phyloP scores from a whole-genome alignment of 1,140 invertebrate species.

The Phocides pigmalion region DNA sequence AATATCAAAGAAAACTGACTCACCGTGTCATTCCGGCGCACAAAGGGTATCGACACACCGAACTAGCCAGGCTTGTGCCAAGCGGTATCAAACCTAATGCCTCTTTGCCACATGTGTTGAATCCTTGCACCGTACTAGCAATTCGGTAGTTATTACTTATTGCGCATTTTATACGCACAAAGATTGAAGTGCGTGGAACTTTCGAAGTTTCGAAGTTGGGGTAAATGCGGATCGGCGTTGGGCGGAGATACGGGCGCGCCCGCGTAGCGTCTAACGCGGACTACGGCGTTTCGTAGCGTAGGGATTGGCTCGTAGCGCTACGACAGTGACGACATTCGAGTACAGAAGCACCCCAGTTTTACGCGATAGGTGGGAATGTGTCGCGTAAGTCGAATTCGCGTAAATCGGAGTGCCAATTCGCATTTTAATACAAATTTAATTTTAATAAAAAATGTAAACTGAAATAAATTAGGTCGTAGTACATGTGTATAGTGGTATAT shows the following conservation, averaged over 20 bases:
- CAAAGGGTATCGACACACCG: constrained; percentile 53
- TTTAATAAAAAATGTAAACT: no score
- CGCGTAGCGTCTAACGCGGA: constrained; percentile 50
- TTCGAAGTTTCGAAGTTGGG: constrained; percentile 24
- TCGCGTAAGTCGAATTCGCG: no score
- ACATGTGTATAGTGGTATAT: no score
- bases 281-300: constrained; percentile 47
- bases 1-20: constrained; percentile 43
- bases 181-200: constrained; percentile 14
- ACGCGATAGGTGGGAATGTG: no score
- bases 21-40: constrained; percentile 72
- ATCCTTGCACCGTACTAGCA: constrained; percentile 12
- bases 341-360: background rate
- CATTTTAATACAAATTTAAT: no score
- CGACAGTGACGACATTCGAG: background rate
- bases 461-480: no score
- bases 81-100: constrained; percentile 71
- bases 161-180: constrained; percentile 21
- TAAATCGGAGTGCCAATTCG: no score
- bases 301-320: constrained; percentile 40
- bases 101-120: constrained; percentile 73
- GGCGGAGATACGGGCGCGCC: constrained; percentile 53
- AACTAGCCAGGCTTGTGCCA: constrained; percentile 77
- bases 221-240: constrained; percentile 7
- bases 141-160: constrained; percentile 20